A percentile compares a stretch with the other conserved stretches of the same genome.
Conservation (phyloP, 2,113 vertebrate species). For the Entomyzon cyanotis region DNA sequence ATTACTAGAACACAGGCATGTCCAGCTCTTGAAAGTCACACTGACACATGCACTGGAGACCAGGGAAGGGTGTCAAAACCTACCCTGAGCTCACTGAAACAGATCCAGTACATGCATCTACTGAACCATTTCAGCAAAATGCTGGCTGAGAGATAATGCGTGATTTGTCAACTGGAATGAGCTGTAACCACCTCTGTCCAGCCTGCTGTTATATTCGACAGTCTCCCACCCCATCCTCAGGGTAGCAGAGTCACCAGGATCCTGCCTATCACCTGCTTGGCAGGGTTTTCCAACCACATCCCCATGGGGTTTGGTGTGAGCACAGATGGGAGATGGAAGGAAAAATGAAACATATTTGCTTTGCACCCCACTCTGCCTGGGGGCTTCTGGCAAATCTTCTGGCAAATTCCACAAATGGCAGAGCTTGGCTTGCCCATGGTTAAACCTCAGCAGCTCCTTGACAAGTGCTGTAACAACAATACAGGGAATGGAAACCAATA, state of each 20-base stretch:
- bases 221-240: not conserved
- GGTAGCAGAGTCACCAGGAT: not conserved
- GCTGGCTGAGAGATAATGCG: not conserved
- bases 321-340: not conserved
- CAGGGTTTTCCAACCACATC: not conserved
- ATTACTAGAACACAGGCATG: fast-evolving
- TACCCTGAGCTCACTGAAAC: not conserved
- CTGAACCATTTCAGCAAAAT: not conserved
- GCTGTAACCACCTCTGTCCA: not conserved
- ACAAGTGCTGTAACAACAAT: not conserved
- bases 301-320: not conserved
- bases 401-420: not conserved
- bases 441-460: not conserved
- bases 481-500: not conserved
- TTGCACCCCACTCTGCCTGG: not conserved
- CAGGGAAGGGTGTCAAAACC: not conserved
- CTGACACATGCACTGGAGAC: not conserved
- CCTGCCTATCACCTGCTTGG: not conserved
- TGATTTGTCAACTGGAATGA: fast-evolving
- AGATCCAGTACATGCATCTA: not conserved
- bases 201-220: not conserved
- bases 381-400: not conserved
- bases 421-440: not conserved
- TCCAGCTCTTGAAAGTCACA: not conserved
- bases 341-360: not conserved